phyloP scores from a whole-genome alignment of 2,113 vertebrate genomes.

The Dasyprocta punctata region DNA sequence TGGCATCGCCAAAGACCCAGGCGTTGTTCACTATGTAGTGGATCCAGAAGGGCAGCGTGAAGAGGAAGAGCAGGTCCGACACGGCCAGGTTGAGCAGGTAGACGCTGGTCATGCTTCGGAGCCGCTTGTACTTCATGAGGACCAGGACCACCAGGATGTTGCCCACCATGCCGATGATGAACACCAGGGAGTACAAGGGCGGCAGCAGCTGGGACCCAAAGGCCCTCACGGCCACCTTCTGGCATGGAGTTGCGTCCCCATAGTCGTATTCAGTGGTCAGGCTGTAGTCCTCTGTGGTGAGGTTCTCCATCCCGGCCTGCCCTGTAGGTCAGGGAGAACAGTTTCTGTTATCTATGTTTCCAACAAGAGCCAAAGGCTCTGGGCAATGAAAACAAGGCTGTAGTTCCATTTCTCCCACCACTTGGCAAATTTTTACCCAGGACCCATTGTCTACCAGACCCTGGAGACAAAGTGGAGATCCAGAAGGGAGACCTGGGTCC shows the following conservation, averaged over 20 bases:
- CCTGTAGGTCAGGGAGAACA: too few relatives aligned
- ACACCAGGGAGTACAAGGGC: constrained; percentile 86
- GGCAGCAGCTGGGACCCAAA: constrained; percentile 84
- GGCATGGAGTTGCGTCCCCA: too few relatives aligned
- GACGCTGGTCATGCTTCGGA: too few relatives aligned
- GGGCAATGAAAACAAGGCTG: not conserved
- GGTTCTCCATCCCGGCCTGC: too few relatives aligned
- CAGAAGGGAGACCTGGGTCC: not conserved
- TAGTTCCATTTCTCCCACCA: not conserved
- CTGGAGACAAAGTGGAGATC: not conserved
- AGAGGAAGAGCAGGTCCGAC: constrained; percentile 88
- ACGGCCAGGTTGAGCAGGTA: too few relatives aligned
- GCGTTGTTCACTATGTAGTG: constrained; percentile 84
- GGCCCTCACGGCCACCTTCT: not conserved
- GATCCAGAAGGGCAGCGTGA: constrained; percentile 88
- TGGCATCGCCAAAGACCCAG: too few relatives aligned
- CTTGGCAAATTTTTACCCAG: not conserved
- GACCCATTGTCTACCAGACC: not conserved
- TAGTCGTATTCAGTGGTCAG: too few relatives aligned
- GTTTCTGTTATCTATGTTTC: not conserved
- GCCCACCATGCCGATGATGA: too few relatives aligned
- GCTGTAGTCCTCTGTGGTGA: too few relatives aligned
- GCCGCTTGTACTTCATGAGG: too few relatives aligned
- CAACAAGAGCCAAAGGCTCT: not conserved
- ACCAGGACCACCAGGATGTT: too few relatives aligned